Evolutionary conservation across 2,797 vertebrate species (phyloP).

Genomic region (Margarornis squamiger): DNA sequence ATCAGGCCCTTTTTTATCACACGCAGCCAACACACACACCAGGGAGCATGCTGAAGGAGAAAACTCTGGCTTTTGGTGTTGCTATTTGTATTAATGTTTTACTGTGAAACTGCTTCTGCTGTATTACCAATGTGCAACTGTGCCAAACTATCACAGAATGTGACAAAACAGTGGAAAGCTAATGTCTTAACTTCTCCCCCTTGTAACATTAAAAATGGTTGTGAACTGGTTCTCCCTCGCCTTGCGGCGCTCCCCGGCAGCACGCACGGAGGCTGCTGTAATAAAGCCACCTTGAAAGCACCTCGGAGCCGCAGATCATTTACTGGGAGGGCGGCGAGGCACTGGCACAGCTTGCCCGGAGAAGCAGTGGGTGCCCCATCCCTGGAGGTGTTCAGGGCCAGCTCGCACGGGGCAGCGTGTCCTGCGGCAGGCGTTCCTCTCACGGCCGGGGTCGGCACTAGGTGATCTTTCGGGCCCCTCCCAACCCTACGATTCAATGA

Average conservation of each 20-base stretch:
- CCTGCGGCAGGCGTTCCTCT: background rate
- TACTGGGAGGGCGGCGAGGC: background rate
- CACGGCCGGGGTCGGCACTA: background rate
- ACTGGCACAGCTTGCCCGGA: background rate
- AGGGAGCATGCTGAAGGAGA: fast-evolving
- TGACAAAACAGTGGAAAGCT: background rate
- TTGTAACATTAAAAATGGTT: background rate
- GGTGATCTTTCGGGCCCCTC: background rate
- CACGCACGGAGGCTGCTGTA: fast-evolving
- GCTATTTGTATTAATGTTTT: background rate
- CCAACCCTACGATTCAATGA: too few species aligned
- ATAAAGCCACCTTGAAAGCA: background rate
- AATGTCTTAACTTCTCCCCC: background rate
- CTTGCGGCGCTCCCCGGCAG: background rate
- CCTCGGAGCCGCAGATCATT: background rate
- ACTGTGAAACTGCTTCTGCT: background rate
- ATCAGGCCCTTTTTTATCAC: background rate
- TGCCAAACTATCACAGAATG: background rate
- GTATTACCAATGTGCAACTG: background rate
- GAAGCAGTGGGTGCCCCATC: background rate
- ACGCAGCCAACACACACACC: fast-evolving
- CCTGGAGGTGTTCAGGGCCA: background rate
- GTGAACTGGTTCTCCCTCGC: background rate
- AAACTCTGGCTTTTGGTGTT: background rate
- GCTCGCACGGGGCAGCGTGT: background rate